These are phyloP conservation scores for Delia radicum DNA, from an alignment of 1,140 invertebrate species.

Conservation along the genomic window DNA sequence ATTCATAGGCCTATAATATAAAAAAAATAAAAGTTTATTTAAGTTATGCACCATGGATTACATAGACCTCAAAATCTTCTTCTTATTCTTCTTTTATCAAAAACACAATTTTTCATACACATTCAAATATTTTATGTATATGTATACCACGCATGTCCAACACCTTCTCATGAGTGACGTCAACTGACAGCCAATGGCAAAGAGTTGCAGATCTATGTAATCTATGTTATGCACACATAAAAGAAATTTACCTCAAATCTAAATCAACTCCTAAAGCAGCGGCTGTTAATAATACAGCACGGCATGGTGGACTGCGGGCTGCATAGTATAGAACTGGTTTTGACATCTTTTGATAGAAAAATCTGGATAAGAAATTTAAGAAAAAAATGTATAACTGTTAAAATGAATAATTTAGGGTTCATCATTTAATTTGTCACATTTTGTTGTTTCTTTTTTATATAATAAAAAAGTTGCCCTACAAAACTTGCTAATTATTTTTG, in stretches of 20 bases:
- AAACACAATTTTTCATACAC: too few species aligned
- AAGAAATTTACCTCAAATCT: conserved; percentile 60
- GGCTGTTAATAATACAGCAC: conserved; percentile 65
- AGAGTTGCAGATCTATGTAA: not conserved
- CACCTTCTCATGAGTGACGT: too few species aligned
- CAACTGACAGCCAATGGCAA: too few species aligned
- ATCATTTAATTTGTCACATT: not conserved
- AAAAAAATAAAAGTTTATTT: not conserved
- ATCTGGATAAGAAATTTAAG: not conserved
- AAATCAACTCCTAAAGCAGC: conserved; percentile 69
- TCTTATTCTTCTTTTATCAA: too few species aligned
- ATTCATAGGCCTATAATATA: conserved; percentile 42
- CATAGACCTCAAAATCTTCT: too few species aligned
- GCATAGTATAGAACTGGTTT: conserved; percentile 54
- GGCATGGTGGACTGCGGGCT: conserved; percentile 61
- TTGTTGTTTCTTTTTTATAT: not conserved
- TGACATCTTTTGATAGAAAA: conserved; percentile 30
- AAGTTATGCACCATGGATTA: too few species aligned
- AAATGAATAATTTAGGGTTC: not conserved
- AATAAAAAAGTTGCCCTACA: too few species aligned
- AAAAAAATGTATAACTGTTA: not conserved
- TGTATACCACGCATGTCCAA: too few species aligned
- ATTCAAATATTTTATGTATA: too few species aligned
- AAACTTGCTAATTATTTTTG: not conserved
- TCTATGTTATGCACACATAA: not conserved